phyloP scores from a whole-genome alignment of 1,140 invertebrate genomes.

The Drosophila subobscura region DNA sequence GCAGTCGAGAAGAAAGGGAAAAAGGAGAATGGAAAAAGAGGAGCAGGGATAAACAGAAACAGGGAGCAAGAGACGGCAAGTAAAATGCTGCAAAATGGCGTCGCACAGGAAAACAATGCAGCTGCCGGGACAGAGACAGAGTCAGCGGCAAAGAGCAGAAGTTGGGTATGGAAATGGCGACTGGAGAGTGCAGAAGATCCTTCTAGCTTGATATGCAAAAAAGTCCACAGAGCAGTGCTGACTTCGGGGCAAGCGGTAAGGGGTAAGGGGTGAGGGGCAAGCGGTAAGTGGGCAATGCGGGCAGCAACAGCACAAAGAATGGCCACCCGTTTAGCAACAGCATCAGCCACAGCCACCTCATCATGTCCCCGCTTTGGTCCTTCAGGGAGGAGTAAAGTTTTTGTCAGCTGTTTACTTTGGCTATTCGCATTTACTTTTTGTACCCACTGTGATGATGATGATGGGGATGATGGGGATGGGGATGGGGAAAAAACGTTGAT shows the following conservation, averaged over 20 bases:
- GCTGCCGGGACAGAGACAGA: slow-evolving; percentile 23
- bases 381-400: slow-evolving; percentile 54
- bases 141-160: slow-evolving; percentile 2
- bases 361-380: too few relatives aligned
- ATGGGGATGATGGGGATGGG: neutral
- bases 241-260: neutral
- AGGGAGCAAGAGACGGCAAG: slow-evolving; percentile 12
- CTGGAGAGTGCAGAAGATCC: slow-evolving; percentile 5
- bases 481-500: slow-evolving; percentile 49
- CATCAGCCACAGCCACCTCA: slow-evolving; percentile 39
- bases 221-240: slow-evolving; percentile 3
- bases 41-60: slow-evolving; percentile 9
- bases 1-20: slow-evolving; percentile 34
- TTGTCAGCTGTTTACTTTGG: slow-evolving; percentile 64
- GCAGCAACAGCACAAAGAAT: slow-evolving; percentile 63
- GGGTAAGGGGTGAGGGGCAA: neutral
- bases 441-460: neutral
- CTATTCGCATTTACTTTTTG: slow-evolving; percentile 57
- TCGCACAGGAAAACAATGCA: slow-evolving; percentile 60
- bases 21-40: slow-evolving; percentile 9
- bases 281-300: slow-evolving; percentile 29
- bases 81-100: slow-evolving; percentile 59
- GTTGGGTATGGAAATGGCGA: slow-evolving; percentile 4
- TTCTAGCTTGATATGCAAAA: slow-evolving; percentile 65
- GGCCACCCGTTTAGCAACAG: slow-evolving; percentile 63